A percentile compares a stretch with the other conserved stretches of the same genome.
Conservation (phyloP, 2,113 vertebrate species). For the Trematocara stigmaticum region DNA sequence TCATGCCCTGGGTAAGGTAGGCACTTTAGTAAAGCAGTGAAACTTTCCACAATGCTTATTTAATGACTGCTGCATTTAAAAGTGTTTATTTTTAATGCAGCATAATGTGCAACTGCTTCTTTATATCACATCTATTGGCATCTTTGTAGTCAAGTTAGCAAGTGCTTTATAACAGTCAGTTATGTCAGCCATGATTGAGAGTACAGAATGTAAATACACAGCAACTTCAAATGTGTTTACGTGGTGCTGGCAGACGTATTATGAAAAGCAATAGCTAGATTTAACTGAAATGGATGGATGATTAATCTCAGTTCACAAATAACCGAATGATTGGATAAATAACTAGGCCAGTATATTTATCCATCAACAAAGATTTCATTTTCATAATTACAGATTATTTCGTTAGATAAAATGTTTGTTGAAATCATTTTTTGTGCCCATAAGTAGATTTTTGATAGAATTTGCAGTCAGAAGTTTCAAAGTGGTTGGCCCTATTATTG, state of each 20-base stretch:
- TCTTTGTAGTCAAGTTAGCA: background rate
- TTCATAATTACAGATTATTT: background rate
- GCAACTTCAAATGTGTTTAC: background rate
- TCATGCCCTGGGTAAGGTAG: background rate
- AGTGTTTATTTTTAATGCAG: background rate
- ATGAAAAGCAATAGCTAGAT: background rate
- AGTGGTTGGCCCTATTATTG: background rate
- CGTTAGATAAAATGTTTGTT: background rate
- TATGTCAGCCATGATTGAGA: background rate
- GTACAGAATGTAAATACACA: background rate
- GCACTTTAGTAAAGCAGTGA: background rate
- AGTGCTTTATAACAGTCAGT: background rate
- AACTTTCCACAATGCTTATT: background rate
- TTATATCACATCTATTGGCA: background rate
- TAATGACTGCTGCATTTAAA: background rate
- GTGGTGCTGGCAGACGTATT: background rate
- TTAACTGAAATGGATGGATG: background rate
- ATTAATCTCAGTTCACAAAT: background rate
- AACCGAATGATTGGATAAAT: background rate
- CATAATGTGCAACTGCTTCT: background rate
- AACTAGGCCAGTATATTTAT: background rate
- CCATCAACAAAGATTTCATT: background rate
- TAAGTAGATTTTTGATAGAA: background rate
- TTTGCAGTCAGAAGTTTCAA: background rate
- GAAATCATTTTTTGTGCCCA: background rate